Evolutionary conservation across 2,113 vertebrate genomes (phyloP).

Genomic region (Daubentonia madagascariensis): DNA sequence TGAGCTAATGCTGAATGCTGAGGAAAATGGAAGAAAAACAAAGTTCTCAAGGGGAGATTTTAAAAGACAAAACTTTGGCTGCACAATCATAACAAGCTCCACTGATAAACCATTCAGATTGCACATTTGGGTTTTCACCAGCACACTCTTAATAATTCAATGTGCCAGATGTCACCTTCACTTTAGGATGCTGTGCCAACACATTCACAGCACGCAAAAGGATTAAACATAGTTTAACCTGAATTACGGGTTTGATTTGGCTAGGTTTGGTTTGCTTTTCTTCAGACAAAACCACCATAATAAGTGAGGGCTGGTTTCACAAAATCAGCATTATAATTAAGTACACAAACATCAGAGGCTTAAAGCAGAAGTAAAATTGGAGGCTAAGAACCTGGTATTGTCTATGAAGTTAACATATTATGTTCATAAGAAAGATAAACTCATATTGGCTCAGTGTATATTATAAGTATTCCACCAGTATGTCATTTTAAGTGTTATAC

Average conservation of each 20-base stretch:
- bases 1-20: neutral
- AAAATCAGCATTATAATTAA: conserved; percentile 5
- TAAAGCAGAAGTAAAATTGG: neutral
- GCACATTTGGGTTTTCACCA: neutral
- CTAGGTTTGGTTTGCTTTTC: neutral
- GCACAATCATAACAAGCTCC: neutral
- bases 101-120: neutral
- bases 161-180: neutral
- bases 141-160: neutral
- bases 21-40: neutral
- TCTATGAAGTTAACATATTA: neutral
- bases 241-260: neutral
- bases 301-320: neutral
- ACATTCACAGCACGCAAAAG: neutral
- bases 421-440: neutral
- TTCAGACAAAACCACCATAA: neutral
- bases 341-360: neutral
- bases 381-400: neutral
- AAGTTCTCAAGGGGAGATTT: neutral
- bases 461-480: neutral
- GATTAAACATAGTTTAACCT: neutral
- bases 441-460: neutral
- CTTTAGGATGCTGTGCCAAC: neutral
- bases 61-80: neutral
- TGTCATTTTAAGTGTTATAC: neutral